Evolutionary conservation across 2,113 vertebrate species (phyloP).

Genomic region (Myotis lucifugus): DNA sequence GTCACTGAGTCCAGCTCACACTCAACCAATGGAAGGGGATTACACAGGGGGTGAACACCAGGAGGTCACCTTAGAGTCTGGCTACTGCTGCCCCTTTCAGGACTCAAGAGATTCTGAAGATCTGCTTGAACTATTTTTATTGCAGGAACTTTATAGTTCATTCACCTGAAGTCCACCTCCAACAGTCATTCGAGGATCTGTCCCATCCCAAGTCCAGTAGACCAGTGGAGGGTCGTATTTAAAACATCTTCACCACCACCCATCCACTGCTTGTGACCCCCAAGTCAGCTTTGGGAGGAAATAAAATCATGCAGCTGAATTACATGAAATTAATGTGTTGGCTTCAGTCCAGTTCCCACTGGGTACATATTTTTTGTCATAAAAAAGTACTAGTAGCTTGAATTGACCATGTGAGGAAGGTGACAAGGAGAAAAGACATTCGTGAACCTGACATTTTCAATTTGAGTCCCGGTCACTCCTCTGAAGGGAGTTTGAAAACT

Average conservation of each 20-base stretch:
- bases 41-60: background rate
- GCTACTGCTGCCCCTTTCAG: background rate
- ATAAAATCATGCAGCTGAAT: constrained; percentile 64
- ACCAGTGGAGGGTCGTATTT: background rate
- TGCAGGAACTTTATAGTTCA: background rate
- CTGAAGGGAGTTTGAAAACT: constrained; percentile 47
- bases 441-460: background rate
- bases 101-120: constrained; percentile 19
- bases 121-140: constrained; percentile 19
- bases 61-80: background rate
- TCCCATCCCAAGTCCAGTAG: background rate
- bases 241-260: background rate
- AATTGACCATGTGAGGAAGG: constrained; percentile 31
- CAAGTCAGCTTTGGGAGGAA: constrained; percentile 30
- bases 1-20: background rate
- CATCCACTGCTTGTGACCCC: background rate
- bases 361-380: constrained; percentile 39
- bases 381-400: constrained; percentile 25
- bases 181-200: background rate
- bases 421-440: constrained; percentile 23
- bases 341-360: constrained; percentile 49
- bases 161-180: constrained; percentile 56
- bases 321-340: constrained; percentile 64
- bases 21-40: background rate
- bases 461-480: background rate